These are phyloP conservation scores for Mythimna loreyi DNA, from an alignment of 2,888 invertebrate genomes.

Conservation along the genomic window DNA sequence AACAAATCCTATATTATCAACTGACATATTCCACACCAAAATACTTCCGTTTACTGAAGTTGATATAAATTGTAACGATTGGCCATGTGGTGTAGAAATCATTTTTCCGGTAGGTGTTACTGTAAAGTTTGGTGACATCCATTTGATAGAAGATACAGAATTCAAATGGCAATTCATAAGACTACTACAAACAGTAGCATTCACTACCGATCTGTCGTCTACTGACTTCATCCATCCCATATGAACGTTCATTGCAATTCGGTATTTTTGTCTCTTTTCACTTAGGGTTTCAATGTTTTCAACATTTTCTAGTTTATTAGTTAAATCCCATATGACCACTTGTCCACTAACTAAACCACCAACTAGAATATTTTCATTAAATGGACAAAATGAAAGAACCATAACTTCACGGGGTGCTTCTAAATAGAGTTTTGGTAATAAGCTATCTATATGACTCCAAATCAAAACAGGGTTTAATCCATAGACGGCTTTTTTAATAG, in stretches of 20 bases:
- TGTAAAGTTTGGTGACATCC: slow-evolving; percentile 92
- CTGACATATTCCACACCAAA: slow-evolving; percentile 93
- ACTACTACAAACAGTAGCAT: slow-evolving; percentile 91
- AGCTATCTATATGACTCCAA: slow-evolving; percentile 94
- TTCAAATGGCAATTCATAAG: slow-evolving; percentile 91
- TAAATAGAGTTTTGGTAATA: slow-evolving; percentile 93
- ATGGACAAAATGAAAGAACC: slow-evolving; percentile 92
- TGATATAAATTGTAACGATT: slow-evolving; percentile 92
- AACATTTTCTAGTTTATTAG: slow-evolving; percentile 91
- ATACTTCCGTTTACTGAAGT: slow-evolving; percentile 93
- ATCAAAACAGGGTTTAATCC: slow-evolving; percentile 93
- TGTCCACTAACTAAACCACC: slow-evolving; percentile 94
- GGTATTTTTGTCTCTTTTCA: slow-evolving; percentile 92
- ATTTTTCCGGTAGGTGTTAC: slow-evolving; percentile 91
- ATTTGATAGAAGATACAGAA: slow-evolving; percentile 92
- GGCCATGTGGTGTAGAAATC: slow-evolving; percentile 71
- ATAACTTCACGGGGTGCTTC: slow-evolving; percentile 93
- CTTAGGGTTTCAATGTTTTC: slow-evolving; percentile 92
- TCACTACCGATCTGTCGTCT: slow-evolving; percentile 90
- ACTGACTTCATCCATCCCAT: slow-evolving; percentile 93
- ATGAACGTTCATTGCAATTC: slow-evolving; percentile 90
- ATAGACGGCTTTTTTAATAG: slow-evolving; percentile 90
- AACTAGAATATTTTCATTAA: slow-evolving; percentile 92
- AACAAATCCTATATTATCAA: slow-evolving; percentile 78
- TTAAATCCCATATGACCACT: slow-evolving; percentile 93